Evolutionary conservation across 2,888 invertebrate genomes (phyloP).

Genomic region (Drosophila testacea): DNA sequence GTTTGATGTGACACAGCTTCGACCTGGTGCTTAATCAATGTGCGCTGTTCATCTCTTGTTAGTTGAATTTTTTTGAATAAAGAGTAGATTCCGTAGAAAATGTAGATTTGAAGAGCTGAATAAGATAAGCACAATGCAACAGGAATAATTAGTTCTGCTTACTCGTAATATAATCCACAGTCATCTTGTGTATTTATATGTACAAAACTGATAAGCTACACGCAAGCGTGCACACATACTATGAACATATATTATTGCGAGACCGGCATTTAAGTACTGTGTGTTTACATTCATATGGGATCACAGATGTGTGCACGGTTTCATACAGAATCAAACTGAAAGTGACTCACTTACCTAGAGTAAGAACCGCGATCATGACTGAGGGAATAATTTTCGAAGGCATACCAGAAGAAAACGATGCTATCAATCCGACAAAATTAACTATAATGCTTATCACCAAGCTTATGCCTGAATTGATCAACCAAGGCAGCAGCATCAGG

Average conservation of each 20-base stretch:
- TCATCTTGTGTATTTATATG: neutral
- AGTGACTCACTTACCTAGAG: slow-evolving; percentile 51
- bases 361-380: slow-evolving; percentile 33
- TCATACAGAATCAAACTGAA: neutral
- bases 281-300: neutral
- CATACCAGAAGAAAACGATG: accelerated
- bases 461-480: slow-evolving; percentile 69
- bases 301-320: neutral
- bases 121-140: slow-evolving; percentile 12
- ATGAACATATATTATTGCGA: too few species aligned
- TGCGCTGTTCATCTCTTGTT: slow-evolving; percentile 63
- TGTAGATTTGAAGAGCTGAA: slow-evolving; percentile 62
- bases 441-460: slow-evolving; percentile 48
- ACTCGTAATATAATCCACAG: neutral
- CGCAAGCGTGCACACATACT: neutral
- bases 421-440: slow-evolving; percentile 26
- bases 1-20: slow-evolving; percentile 21
- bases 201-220: neutral
- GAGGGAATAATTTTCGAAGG: neutral
- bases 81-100: slow-evolving; percentile 74
- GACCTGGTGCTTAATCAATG: slow-evolving; percentile 56
- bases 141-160: neutral
- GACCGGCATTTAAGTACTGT: neutral
- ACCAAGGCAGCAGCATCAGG: slow-evolving; percentile 78
- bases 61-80: slow-evolving; percentile 70